Evolutionary conservation across 2,113 vertebrate genomes (phyloP), one percentile per base, ranked within the genome.

Genomic region (Sapayoa aenigma): DNA sequence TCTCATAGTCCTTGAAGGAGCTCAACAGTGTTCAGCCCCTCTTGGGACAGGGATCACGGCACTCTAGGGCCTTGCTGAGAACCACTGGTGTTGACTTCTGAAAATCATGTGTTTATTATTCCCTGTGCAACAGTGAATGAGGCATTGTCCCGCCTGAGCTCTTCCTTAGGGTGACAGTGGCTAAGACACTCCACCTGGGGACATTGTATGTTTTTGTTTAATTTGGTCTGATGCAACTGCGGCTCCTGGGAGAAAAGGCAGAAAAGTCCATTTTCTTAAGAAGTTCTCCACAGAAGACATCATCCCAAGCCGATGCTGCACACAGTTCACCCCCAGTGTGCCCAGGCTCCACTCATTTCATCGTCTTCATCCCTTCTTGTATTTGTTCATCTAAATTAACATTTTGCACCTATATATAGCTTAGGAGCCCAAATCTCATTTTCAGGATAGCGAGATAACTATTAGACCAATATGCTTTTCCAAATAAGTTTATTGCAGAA

Each of bases 141-240:
- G 71, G 22, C 31, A 12, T 44, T 91, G 82, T 93, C 71, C 74
- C 90, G 91, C 53, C 71, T 92, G 82, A 88, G 67, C 37, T 80
- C 62, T 90, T 95, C 82, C 95, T 95, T 88, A 80, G 94, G 82
- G 88, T 83, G 78, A 31, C 53, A n/a, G 58, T 69, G 85, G 21
- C 71, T 88, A 71, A 83, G 92, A 76, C 49, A 49, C 12, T 91
- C 41, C 37, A 73, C 49, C 53, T 88, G 74, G 85, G 84, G 82
- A 93, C 58, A 53, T 87, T 0, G n/a, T 90, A 93, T 76, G 18
- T 2, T 93, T 94, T 84, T 72, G 25, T n/a, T 82, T 58, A 49
- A 83, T 93, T 94, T 77, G 53, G 52, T 53, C 49, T 83, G 77
- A 79, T 76, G 85, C 58, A 95, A 60, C 84, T 87, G 65, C 41